Conservation (phyloP, 2,797 vertebrate species). For the Leuciscus waleckii region DNA sequence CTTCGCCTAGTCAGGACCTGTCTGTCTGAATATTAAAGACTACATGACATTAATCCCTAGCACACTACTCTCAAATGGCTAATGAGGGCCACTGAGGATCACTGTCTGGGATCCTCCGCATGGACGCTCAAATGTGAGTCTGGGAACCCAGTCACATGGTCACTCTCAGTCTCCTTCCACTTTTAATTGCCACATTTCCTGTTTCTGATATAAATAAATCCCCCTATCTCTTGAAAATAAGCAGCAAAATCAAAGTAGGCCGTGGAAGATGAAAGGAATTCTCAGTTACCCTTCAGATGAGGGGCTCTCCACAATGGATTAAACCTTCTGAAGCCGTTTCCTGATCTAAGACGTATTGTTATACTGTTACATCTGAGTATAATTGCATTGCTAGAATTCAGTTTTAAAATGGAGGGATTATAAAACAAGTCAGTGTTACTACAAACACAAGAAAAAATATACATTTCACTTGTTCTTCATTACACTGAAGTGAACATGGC, state of each 20-base stretch:
- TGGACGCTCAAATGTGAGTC: constrained; percentile 32
- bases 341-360: constrained; percentile 33
- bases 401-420: not conserved
- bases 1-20: constrained; percentile 21
- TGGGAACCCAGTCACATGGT: constrained; percentile 59
- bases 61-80: constrained; percentile 63
- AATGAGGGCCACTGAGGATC: constrained; percentile 63
- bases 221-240: constrained; percentile 32
- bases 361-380: not conserved
- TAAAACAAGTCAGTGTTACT: not conserved
- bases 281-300: constrained; percentile 13
- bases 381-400: not conserved
- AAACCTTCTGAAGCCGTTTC: constrained; percentile 7
- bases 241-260: constrained; percentile 7
- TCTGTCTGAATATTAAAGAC: constrained; percentile 64
- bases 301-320: constrained; percentile 9
- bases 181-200: constrained; percentile 45
- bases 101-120: constrained; percentile 29
- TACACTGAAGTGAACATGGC: not conserved
- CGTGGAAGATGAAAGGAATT: constrained; percentile 5
- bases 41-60: constrained; percentile 69
- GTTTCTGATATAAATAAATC: constrained; percentile 25
- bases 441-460: not conserved
- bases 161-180: constrained; percentile 29
- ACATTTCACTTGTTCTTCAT: not conserved